These are phyloP conservation scores for Tuberolachnus salignus DNA, from an alignment of 2,888 invertebrate genomes.

Conservation along the genomic window DNA sequence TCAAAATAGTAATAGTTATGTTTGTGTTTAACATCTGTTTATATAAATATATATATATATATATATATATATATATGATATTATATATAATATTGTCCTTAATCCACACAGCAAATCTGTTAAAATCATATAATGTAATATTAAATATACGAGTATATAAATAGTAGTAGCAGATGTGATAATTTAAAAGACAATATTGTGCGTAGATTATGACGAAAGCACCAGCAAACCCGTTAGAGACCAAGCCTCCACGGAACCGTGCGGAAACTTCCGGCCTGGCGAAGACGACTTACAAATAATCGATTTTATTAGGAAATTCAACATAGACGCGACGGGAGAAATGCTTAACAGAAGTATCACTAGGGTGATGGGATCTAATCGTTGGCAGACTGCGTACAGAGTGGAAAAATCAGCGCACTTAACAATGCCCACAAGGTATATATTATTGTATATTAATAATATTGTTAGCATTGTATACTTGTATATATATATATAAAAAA, in stretches of 20 bases:
- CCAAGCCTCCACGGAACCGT: slow-evolving; percentile 62
- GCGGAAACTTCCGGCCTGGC: slow-evolving; percentile 69
- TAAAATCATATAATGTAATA: too few species aligned
- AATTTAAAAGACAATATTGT: neutral
- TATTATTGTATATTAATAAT: too few species aligned
- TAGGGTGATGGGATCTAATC: slow-evolving; percentile 76
- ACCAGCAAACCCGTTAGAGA: slow-evolving; percentile 39
- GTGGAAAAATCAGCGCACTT: slow-evolving; percentile 76
- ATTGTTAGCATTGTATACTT: too few species aligned
- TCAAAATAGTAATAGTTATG: too few species aligned
- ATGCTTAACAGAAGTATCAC: slow-evolving; percentile 71
- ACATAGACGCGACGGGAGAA: slow-evolving; percentile 70
- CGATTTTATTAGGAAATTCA: slow-evolving; percentile 80
- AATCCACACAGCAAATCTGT: neutral
- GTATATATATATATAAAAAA: too few species aligned
- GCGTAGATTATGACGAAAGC: slow-evolving; percentile 39
- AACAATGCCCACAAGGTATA: slow-evolving; percentile 73
- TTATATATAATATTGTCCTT: too few species aligned
- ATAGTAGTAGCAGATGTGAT: neutral
- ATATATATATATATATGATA: too few species aligned
- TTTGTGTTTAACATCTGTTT: too few species aligned
- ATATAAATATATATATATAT: too few species aligned
- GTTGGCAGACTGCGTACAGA: slow-evolving; percentile 80
- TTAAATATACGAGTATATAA: too few species aligned
- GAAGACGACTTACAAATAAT: slow-evolving; percentile 81